Evolutionary conservation across 30 jellyfish, hydroid and myxozoan species (phyloP), one percentile per base, ranked within the genome.

Genomic region (Hydractinia symbiolongicarpus): DNA sequence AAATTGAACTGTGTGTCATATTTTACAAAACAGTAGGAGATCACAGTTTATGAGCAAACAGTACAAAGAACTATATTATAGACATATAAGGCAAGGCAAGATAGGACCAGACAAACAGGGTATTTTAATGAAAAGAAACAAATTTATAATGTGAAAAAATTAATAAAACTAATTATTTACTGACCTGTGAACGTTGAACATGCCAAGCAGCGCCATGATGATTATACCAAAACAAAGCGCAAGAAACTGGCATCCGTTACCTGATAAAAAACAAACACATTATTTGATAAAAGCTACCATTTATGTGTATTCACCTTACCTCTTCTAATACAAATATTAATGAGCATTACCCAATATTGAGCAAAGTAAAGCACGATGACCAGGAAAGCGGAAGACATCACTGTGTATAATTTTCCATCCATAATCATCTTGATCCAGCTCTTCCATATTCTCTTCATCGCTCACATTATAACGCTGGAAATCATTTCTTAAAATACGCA

Each of bases 391-490:
- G 88, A 91, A 91, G 61, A 91, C 98, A 76, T 91, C 98, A 15
- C 96, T 81, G 82, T 91, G 96, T 8, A 91, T 91, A 82, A 91
- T 91, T 72, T 91, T 91, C 98, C 98, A 91, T 11, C 98, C 98
- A 76, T 89, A 91, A 60, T 91, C 98, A 73, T 91, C 98, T 83
- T 86, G 98, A 10, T 91, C 96, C 9, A 81, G 54, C 52, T 86
- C 96, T 11, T 79, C 83, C 73, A 76, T 21, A 55, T 86, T 72
- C 57, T 91, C 97, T 55, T 91, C 97, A 50, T 91, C 97, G 0
- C 82, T 82, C 9, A 91, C 86, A 74, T 91, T 91, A 77, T 91
- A 91, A 55, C 96, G 81, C 54, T 91, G 83, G 78, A 91, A 91
- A 74, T 91, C 97, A 53, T 85, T 91, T 79, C 83, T 76, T 72